Percentiles rank a stretch among this genome's conserved stretches.
Conservation (phyloP, 1,140 invertebrate genomes). For the Sitodiplosis mosellana region DNA sequence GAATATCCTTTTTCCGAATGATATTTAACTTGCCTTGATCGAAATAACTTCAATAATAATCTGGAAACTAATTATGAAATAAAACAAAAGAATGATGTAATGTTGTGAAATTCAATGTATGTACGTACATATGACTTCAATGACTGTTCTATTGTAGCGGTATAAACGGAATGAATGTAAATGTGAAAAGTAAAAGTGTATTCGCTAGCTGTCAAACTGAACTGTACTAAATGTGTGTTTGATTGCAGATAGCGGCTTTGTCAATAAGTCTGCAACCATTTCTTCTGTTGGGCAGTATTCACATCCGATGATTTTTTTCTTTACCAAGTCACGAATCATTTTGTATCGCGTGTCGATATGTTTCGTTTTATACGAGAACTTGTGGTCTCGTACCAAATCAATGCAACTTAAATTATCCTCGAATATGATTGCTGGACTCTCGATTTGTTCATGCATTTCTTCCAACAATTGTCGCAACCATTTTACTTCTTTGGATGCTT, state of each 20-base stretch:
- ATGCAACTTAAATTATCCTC: conserved; percentile 11
- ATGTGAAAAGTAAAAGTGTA: conserved; percentile 3
- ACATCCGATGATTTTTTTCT: conserved; percentile 4
- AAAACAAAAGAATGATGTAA: too few species aligned
- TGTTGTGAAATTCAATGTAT: too few species aligned
- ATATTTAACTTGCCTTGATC: too few species aligned
- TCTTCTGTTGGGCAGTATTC: conserved; percentile 10
- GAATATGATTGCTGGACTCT: conserved; percentile 5
- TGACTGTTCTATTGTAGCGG: too few species aligned
- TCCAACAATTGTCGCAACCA: conserved; percentile 7
- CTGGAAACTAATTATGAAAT: too few species aligned
- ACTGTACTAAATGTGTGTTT: conserved; percentile 4
- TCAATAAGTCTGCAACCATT: conserved; percentile 11
- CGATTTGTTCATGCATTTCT: conserved; percentile 5
- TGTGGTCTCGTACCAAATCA: conserved; percentile 7
- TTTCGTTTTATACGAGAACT: conserved; percentile 7
- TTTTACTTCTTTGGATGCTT: conserved; percentile 7
- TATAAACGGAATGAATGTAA: neutral
- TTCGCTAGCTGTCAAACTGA: conserved; percentile 2
- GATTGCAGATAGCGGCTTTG: conserved; percentile 7
- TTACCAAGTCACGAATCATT: conserved; percentile 5
- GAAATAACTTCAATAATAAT: too few species aligned
- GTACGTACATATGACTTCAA: too few species aligned
- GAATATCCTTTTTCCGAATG: too few species aligned
- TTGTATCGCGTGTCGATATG: conserved; percentile 9